These are phyloP conservation scores for Embiotoca jacksoni DNA, from an alignment of 2,113 vertebrate genomes.

Conservation along the genomic window DNA sequence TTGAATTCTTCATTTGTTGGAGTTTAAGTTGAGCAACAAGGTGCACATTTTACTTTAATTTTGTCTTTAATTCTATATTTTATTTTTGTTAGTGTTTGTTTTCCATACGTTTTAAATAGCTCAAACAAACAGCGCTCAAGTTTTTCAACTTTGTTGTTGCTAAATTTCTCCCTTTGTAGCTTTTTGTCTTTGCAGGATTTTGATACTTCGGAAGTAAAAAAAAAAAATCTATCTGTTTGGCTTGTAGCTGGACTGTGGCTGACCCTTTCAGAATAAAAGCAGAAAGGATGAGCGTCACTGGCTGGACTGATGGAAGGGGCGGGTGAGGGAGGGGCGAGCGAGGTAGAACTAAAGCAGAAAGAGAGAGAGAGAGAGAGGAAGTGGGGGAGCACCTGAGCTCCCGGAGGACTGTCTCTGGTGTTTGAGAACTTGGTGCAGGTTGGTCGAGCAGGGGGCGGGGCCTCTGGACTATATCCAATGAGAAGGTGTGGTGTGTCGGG, in stretches of 20 bases:
- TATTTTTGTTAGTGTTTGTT: too few species aligned
- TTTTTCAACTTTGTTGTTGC: conserved; percentile 36
- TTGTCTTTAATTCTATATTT: too few species aligned
- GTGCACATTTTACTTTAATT: too few species aligned
- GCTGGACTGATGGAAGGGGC: conserved; percentile 63
- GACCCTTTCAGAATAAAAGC: conserved; percentile 74
- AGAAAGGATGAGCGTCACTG: conserved; percentile 59
- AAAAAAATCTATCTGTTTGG: conserved; percentile 31
- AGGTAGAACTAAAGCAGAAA: background rate
- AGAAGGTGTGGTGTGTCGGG: conserved; percentile 24
- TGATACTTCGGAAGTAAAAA: conserved; percentile 36
- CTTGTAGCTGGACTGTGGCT: conserved; percentile 65
- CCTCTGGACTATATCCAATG: conserved; percentile 28
- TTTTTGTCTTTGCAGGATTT: conserved; percentile 70
- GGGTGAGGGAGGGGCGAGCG: conserved; percentile 29
- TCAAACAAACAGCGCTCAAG: background rate
- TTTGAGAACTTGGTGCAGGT: background rate
- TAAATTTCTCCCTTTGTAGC: conserved; percentile 61
- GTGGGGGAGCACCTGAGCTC: too few species aligned
- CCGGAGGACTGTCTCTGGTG: too few species aligned
- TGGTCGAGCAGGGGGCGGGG: conserved; percentile 10
- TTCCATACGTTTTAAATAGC: background rate
- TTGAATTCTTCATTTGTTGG: background rate
- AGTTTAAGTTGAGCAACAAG: background rate
- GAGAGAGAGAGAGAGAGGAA: conserved; percentile 39